phyloP scores from a whole-genome alignment of 2,888 invertebrate species.

The Tetrapedia diversipes region DNA sequence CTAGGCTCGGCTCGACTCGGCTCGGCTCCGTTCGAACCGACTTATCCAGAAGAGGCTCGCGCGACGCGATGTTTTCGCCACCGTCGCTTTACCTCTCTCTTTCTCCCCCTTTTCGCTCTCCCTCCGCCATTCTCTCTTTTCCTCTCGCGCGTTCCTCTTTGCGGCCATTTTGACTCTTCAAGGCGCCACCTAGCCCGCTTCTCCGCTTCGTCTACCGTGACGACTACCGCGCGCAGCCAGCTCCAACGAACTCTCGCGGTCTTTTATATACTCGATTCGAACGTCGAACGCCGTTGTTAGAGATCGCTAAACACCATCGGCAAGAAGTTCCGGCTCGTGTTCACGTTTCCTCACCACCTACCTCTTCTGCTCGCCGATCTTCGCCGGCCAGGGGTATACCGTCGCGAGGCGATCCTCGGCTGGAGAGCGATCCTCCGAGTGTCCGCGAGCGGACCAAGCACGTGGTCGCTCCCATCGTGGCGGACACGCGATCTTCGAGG shows the following conservation, averaged over 20 bases:
- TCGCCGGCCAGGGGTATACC: background rate
- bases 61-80: slow-evolving; percentile 26
- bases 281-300: background rate
- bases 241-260: slow-evolving; percentile 11
- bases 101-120: background rate
- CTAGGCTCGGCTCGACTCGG: slow-evolving; percentile 49
- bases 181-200: slow-evolving; percentile 69
- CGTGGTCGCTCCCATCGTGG: slow-evolving; percentile 1
- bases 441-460: background rate
- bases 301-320: slow-evolving; percentile 5
- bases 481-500: slow-evolving; percentile 26
- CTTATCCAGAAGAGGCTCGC: slow-evolving; percentile 25
- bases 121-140: slow-evolving; percentile 9
- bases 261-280: slow-evolving; percentile 5
- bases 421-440: background rate
- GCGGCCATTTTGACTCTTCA: slow-evolving; percentile 68
- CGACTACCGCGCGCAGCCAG: slow-evolving; percentile 65
- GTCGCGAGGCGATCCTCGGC: background rate
- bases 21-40: slow-evolving; percentile 33
- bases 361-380: background rate
- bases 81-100: slow-evolving; percentile 11
- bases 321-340: background rate
- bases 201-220: slow-evolving; percentile 63
- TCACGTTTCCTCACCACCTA: slow-evolving; percentile 27
- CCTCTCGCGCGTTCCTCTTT: slow-evolving; percentile 18